Evolutionary conservation across 2,888 invertebrate species (phyloP), one percentile per base, ranked within the genome.

Genomic region (Exocentrus adspersus): DNA sequence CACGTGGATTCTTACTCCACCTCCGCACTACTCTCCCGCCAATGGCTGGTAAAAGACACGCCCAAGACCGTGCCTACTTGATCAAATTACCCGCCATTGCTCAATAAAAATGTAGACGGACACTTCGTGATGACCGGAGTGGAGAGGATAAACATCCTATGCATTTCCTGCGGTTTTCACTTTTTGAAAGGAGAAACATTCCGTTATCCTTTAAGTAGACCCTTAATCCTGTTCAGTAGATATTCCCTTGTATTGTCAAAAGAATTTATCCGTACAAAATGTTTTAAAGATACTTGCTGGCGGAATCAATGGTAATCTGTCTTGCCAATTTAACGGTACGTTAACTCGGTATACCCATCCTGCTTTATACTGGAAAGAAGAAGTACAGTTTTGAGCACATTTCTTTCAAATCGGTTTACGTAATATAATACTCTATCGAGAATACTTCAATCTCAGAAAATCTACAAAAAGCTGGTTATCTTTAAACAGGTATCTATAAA

Each of bases 71-170:
- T 56, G 71, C 72, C 71, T 70, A 62, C 69, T 64, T 59, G 62
- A 74, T 74, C 69, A 68, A 74, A 71, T 67, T 72, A 69, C 68
- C 77, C 80, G 79, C 79, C 80, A 80, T 80, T 78, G 80, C 78
- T 72, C 74, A 65, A 70, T 72, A 75, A 77, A 77, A 76, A 65
- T 69, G 59, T 59, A 19, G 45, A 45, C 37, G 56, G 64, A 62
- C 64, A 64, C 48, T 62, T 41, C 57, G 17, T 57, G 57, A 57
- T 46, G 57, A 57, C 57, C 45, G 57, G 46, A 46, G 46, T 45
- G 14, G 4, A 57, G 46, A 57, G 54, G 54, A 54, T 43, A 54
- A 37, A 54, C 30, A 43, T 24, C 45, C 28, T 30, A n/a, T 45
- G 32, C 57, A 17, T 30, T 57, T 46, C 46, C 57, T 57, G 46